phyloP scores from a whole-genome alignment of 30 jellyfish, hydroid and myxozoan genomes.

The Hydra vulgaris region DNA sequence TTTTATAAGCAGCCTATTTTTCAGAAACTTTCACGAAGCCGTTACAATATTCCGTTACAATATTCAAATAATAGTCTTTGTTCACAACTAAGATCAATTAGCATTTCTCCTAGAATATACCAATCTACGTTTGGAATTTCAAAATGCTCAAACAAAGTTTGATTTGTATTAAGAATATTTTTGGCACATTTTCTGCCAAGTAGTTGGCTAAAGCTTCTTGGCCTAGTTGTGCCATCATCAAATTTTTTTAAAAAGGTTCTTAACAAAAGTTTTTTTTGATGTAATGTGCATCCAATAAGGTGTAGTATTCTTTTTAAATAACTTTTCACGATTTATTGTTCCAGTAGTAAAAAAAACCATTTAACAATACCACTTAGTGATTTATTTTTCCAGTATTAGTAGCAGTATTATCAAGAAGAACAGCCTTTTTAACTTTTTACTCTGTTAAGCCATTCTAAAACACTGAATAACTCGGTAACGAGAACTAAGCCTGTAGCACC shows the following conservation, averaged over 20 bases:
- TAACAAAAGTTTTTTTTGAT: not conserved
- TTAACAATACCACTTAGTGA: not conserved
- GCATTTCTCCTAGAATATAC: not conserved
- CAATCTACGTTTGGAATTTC: not conserved
- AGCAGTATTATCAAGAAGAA: not conserved
- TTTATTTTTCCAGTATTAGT: not conserved
- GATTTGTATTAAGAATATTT: not conserved
- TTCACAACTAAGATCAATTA: not conserved
- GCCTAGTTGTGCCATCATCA: not conserved
- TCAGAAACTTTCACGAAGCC: not conserved
- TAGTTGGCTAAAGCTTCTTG: not conserved
- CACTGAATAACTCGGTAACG: not conserved
- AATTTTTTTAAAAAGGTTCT: not conserved
- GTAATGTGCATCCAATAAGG: not conserved
- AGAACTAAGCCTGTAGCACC: not conserved
- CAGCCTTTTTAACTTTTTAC: not conserved
- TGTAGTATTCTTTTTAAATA: not conserved
- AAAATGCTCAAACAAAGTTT: not conserved
- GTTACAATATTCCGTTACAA: not conserved
- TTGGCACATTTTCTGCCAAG: not conserved
- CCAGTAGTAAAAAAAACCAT: too few species aligned
- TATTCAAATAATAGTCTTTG: not conserved
- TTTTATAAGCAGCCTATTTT: not conserved
- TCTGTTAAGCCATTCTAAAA: not conserved
- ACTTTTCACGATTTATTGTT: not conserved